Evolutionary conservation across 2,888 invertebrate species (phyloP), one percentile per base, ranked within the genome.

Genomic region (Lasioglossum figueresi): DNA sequence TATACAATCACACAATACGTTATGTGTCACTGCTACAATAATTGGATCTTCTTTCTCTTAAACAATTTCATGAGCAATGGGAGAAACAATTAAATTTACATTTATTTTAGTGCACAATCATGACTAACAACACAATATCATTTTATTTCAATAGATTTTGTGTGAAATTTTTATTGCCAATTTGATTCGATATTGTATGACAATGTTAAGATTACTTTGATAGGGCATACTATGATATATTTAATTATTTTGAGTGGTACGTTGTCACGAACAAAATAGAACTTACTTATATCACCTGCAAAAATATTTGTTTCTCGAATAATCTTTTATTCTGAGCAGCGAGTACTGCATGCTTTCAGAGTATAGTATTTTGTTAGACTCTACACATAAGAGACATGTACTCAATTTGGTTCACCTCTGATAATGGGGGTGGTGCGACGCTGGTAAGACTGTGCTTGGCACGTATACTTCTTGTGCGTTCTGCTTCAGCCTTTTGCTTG

Each of bases 361-460:
- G 23, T 52, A 52, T n/a, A 52, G 23, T 12, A 31, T 59, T 59
- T 59, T 1, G 27, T 59, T 27, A 27, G 14, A 59, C 14, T 27
- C 19, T 34, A 16, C 6, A 31, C 8, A 16, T 16, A 19, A 66
- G 19, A 19, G 14, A 34, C 16, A 16, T 31, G 16, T 31, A 31
- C 12, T 6, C 12, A 68, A 68, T 37, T 1, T n/a, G 0, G 43
- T 45, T n/a, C 16, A 94, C 95, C 94, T 95, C 94, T 6, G 94
- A 93, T n/a, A 94, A 82, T n/a, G 94, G 95, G n/a, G 94, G 94
- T 37, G 94, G 93, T 37, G 91, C 94, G 77, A 95, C 93, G 85
- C 95, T 95, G 78, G 94, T 95, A 88, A 95, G 91, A 90, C 95
- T 95, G 92, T 94, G 95, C 92, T 95, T 95, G 92, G 95, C 93